phyloP scores from a whole-genome alignment of 2,888 invertebrate genomes.

The Gerris lacustris region DNA sequence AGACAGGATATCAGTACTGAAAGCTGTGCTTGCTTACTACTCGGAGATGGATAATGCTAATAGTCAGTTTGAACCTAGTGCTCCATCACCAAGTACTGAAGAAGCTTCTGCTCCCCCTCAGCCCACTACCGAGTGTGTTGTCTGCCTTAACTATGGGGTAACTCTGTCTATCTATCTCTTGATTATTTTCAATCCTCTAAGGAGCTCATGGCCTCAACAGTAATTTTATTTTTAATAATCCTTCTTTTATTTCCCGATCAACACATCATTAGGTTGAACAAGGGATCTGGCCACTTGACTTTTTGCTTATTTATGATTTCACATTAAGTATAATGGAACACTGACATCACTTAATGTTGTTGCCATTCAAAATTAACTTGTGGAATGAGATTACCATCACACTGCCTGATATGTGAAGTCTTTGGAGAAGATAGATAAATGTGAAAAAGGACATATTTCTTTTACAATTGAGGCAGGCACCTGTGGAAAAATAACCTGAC shows the following conservation, averaged over 20 bases:
- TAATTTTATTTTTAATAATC: constrained; percentile 20
- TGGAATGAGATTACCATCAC: too few relatives aligned
- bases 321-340: too few relatives aligned
- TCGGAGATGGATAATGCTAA: constrained; percentile 21
- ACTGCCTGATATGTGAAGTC: too few relatives aligned
- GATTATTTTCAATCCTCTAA: constrained; percentile 12
- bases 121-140: constrained; percentile 57
- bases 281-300: too few relatives aligned
- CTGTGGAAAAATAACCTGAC: too few relatives aligned
- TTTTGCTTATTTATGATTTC: too few relatives aligned
- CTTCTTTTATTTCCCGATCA: constrained; percentile 14
- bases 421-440: too few relatives aligned
- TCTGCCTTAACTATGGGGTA: constrained; percentile 66
- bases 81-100: constrained; percentile 31
- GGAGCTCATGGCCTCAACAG: not conserved
- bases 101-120: constrained; percentile 31
- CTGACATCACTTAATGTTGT: too few relatives aligned
- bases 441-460: too few relatives aligned
- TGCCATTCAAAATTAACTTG: too few relatives aligned
- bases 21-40: constrained; percentile 50
- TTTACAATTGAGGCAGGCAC: too few relatives aligned
- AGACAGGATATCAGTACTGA: constrained; percentile 50
- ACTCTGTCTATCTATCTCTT: constrained; percentile 32
- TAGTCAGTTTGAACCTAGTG: constrained; percentile 22
- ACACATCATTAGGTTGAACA: too few relatives aligned